Conservation (phyloP, 2,888 invertebrate genomes). For the Lomographa bimaculata region DNA sequence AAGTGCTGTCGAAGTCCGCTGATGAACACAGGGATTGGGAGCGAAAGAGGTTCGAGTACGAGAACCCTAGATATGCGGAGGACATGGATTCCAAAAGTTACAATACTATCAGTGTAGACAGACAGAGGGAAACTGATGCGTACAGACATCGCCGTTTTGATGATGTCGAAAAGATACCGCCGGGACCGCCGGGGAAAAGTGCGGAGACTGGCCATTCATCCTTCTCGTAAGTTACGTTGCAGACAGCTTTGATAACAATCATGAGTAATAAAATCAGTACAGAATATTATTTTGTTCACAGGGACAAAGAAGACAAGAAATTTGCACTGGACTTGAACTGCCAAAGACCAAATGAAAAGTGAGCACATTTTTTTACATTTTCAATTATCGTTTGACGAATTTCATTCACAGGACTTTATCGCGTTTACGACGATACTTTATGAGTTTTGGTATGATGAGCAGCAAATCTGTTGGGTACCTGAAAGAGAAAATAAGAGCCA, state of each 20-base stretch:
- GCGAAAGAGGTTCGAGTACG: conserved; percentile 55
- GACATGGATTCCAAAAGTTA: conserved; percentile 52
- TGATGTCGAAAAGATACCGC: conserved; percentile 45
- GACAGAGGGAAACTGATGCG: conserved; percentile 49
- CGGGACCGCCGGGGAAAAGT: conserved; percentile 49
- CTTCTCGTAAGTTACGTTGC: conserved; percentile 39
- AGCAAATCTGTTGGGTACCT: too few relatives aligned
- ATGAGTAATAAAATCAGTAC: too few relatives aligned
- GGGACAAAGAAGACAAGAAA: conserved; percentile 68
- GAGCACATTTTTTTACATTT: too few relatives aligned
- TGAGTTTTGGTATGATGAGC: too few relatives aligned
- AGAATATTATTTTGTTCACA: too few relatives aligned
- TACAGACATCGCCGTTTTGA: conserved; percentile 57
- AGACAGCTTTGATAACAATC: too few relatives aligned
- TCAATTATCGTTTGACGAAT: too few relatives aligned
- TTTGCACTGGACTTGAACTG: conserved; percentile 56
- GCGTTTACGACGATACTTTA: too few relatives aligned
- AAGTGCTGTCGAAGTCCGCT: conserved; percentile 50
- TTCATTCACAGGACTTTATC: too few relatives aligned
- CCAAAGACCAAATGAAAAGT: conserved; percentile 64
- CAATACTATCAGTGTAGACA: conserved; percentile 41
- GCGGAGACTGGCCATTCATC: conserved; percentile 47
- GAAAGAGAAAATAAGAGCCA: too few relatives aligned
- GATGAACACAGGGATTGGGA: conserved; percentile 63
- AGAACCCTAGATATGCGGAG: conserved; percentile 53